Percentiles rank a stretch among this genome's conserved stretches.
phyloP scores from a whole-genome alignment of 2,888 invertebrate species.

The Frankliniella fusca region DNA sequence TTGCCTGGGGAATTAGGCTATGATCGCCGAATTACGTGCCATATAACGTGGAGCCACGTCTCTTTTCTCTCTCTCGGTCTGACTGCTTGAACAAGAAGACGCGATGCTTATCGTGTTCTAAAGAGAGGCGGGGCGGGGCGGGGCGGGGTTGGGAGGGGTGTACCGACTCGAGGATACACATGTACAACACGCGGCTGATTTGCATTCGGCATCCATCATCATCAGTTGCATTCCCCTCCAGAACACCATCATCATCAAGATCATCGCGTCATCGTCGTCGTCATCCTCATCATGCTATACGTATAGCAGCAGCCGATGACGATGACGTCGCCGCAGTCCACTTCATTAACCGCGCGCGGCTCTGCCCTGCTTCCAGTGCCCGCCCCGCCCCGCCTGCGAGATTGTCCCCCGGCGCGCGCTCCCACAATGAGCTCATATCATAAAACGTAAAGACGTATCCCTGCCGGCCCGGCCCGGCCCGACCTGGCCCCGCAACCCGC shows the following conservation, averaged over 20 bases:
- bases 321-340: no score
- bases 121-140: neutral
- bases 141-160: neutral
- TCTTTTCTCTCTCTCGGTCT: no score
- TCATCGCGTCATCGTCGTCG: no score
- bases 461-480: neutral
- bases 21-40: constrained; percentile 12
- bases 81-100: neutral
- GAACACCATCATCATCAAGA: no score
- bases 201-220: neutral
- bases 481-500: neutral
- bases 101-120: constrained; percentile 12
- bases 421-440: no score
- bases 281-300: no score
- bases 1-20: constrained; percentile 6
- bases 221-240: neutral
- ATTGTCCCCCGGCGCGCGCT: no score
- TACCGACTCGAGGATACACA: no score
- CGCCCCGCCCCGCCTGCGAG: no score
- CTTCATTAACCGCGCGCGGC: no score
- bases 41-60: neutral
- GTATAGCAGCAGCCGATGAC: no score
- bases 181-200: neutral
- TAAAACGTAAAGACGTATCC: neutral
- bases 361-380: no score